Base-by-base conservation (phyloP, 1,140 invertebrate genomes). In the Brachionus calyciflorus region DNA sequence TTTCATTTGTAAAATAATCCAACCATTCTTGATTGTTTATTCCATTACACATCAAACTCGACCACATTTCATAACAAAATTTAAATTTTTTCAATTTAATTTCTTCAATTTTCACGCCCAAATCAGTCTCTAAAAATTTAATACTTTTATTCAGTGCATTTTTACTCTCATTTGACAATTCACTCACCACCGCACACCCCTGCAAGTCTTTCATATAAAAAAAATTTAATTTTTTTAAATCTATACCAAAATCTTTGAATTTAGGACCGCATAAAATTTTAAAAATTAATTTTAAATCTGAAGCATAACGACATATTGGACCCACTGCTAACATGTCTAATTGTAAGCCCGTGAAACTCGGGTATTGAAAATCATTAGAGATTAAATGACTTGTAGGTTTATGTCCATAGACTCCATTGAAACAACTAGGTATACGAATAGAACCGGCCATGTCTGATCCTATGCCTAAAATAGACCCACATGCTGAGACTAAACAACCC, bases 361-460 rank as follows among this genome's bases (percentile, higher is more conserved):
- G 84, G 78, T 90, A 91, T 82, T 95, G 93, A 4, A 92, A 92
- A 10, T 87, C 82, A 80, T 92, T 93, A 0, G 90, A 90, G 12
- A 73, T 44, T 26, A 73, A 79, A 79, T 60, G 26, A 37, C 26
- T 33, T 40, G 51, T 37, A n/a, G 51, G 33, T 46, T 76, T 76
- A 19, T 76, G 73, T 41, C 73, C 73, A 48, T 55, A 76, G 0
- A 76, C 30, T 14, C 73, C 73, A 57, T 76, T 76, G 37, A 76
- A 73, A 19, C 19, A 51, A 26, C 46, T 55, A 12, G 69, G 69
- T 37, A 98, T 94, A 30, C 96, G 89, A 80, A 97, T 95, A 10
- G 93, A 96, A 0, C 96, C 96, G 3, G 93, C 95, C 75, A 98
- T 95, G 82, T 98, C 95, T 0, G 93, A 94, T 53, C 94, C 93